Evolutionary conservation across 2,113 vertebrate species (phyloP), one percentile per base, ranked within the genome.

Genomic region (Corythoichthys haematopterus): DNA sequence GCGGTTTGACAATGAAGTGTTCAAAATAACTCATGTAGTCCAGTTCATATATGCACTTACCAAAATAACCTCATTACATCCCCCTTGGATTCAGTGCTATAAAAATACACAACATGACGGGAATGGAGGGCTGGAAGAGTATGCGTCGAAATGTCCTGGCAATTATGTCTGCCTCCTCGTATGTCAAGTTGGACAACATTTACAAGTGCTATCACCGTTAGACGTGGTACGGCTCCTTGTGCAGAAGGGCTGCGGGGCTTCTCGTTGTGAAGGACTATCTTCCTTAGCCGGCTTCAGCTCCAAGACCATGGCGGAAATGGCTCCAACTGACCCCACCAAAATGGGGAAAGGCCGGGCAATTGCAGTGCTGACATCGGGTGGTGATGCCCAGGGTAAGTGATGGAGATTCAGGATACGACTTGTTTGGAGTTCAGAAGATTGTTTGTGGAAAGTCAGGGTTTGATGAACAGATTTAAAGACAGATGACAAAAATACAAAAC

Each of bases 331-430:
- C 16, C 1, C 79, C 38, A 87, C 83, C 64, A 91, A 66, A 59
- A 85, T 94, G 86, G 95, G 95, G 1, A 16, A 51, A 0, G 95
- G 95, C 83, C 94, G 91, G 80, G 94, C 96, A 60, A 98, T 98
- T 12, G 96, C 95, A 0, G 96, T 98, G 38, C 87, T 98, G 85
- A 98, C 96, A 37, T 97, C 95, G 0, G 96, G 96, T 36, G 96
- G 96, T 1, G 96, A 98, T 74, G 96, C 96, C 58, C 96, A 98
- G 91, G 96, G 96, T 98, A 61, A 88, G 88, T 83, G 58, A 1
- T 36, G n/a, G 36, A 28, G 61, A 65, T 63, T n/a, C 7, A 36
- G 40, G 13, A 8, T 66, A 43, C 40, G 48, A 35, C 14, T 43
- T 70, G 59, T 83, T 88, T 87, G 60, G 57, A 20, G 60, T 51